Percentiles rank a stretch among this genome's conserved stretches.
Conservation (phyloP, 2,113 vertebrate genomes). For the Lampris incognitus region DNA sequence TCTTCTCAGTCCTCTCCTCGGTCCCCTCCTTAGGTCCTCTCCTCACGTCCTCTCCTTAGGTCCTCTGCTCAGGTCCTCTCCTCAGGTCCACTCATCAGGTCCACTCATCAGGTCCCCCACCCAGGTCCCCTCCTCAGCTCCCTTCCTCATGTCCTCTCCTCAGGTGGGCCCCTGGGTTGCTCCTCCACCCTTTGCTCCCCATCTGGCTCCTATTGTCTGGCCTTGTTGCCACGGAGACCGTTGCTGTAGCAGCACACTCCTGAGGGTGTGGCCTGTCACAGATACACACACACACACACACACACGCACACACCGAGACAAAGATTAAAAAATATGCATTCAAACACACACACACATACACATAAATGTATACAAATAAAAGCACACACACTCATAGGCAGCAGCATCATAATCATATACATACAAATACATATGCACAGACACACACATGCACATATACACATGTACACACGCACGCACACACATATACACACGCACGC, state of each 20-base stretch:
- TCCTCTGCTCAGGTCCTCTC: no score
- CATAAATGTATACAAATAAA: constrained; percentile 24
- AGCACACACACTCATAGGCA: constrained; percentile 12
- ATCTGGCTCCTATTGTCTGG: constrained; percentile 71
- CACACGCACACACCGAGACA: constrained; percentile 13
- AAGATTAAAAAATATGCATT: neutral
- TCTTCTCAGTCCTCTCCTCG: no score
- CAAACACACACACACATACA: constrained; percentile 17
- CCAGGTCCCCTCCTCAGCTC: no score
- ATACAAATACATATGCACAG: neutral
- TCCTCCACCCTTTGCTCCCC: constrained; percentile 72
- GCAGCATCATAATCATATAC: neutral
- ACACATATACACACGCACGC: neutral
- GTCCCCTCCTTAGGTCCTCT: no score
- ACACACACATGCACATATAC: neutral
- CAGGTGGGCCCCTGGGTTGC: constrained; percentile 44
- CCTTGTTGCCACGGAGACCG: constrained; percentile 73
- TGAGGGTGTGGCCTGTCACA: constrained; percentile 54
- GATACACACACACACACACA: constrained; percentile 28
- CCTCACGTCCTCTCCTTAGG: no score
- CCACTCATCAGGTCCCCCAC: no score
- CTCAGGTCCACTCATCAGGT: no score
- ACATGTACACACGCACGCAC: constrained; percentile 2
- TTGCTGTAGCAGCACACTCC: constrained; percentile 73
- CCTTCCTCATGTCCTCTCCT: constrained; percentile 52